These are phyloP conservation scores for Hetaerina americana DNA, from an alignment of 1,140 invertebrate species.

Conservation along the genomic window DNA sequence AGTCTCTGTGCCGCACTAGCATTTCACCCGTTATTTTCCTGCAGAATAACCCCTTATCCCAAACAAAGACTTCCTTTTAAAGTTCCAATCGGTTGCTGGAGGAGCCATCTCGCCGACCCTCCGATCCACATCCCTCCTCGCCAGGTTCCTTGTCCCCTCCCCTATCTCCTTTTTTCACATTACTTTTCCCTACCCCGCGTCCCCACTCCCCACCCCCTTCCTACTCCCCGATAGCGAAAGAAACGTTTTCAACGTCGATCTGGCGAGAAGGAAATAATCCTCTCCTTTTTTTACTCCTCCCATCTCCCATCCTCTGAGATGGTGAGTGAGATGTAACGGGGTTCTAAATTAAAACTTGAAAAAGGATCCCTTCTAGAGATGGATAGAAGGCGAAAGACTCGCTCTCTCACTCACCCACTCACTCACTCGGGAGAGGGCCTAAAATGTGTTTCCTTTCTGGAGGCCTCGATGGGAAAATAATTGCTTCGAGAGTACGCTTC, in stretches of 20 bases:
- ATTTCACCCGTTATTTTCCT: not conserved
- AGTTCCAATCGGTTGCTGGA: not conserved
- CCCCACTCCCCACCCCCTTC: no score
- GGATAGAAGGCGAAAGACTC: no score
- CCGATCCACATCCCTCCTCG: not conserved
- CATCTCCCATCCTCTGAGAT: no score
- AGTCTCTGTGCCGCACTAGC: no score
- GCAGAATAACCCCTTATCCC: not conserved
- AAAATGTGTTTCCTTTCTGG: not conserved
- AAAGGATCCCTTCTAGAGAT: not conserved
- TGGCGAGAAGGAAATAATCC: not conserved
- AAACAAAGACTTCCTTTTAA: not conserved
- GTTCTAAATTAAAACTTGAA: slow-evolving; percentile 1
- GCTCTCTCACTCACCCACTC: no score
- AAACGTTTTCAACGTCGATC: not conserved
- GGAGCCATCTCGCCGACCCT: not conserved
- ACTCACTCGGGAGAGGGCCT: no score
- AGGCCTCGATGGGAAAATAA: not conserved
- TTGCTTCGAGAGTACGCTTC: not conserved
- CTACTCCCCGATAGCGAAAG: no score
- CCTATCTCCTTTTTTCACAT: no score
- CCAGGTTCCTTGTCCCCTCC: no score
- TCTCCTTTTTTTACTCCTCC: no score
- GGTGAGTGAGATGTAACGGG: not conserved
- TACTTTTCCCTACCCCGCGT: no score